Conservation (phyloP, 2,113 vertebrate genomes). For the Fulmarus glacialis region DNA sequence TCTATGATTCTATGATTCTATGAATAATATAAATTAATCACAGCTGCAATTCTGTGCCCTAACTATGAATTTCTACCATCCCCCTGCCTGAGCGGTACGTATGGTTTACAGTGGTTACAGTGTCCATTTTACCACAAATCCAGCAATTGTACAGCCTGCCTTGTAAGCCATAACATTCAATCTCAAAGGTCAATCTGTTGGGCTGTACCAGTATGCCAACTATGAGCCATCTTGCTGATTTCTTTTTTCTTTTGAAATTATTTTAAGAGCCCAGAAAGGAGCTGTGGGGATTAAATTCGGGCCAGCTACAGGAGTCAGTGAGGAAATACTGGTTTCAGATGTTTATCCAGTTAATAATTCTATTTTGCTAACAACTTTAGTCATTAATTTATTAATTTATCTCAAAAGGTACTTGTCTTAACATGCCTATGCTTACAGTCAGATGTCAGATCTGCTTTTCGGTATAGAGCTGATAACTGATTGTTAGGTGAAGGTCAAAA, state of each 20-base stretch:
- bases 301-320: neutral
- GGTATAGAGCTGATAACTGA: neutral
- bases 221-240: neutral
- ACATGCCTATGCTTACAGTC: neutral
- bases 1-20: no score
- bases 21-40: neutral
- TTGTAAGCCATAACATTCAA: neutral
- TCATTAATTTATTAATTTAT: neutral
- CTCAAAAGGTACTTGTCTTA: neutral
- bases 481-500: neutral
- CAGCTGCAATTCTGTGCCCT: neutral
- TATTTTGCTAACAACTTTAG: neutral
- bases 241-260: neutral
- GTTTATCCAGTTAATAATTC: neutral
- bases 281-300: neutral
- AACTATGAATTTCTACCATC: neutral
- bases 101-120: neutral
- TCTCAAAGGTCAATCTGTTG: neutral
- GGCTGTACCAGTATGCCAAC: neutral
- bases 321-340: neutral
- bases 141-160: neutral
- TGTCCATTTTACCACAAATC: neutral
- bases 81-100: neutral
- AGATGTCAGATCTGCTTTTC: neutral
- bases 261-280: neutral